Evolutionary conservation across 2,797 vertebrate species (phyloP), one percentile per base, ranked within the genome.

Genomic region (Notolepis coatsorum): DNA sequence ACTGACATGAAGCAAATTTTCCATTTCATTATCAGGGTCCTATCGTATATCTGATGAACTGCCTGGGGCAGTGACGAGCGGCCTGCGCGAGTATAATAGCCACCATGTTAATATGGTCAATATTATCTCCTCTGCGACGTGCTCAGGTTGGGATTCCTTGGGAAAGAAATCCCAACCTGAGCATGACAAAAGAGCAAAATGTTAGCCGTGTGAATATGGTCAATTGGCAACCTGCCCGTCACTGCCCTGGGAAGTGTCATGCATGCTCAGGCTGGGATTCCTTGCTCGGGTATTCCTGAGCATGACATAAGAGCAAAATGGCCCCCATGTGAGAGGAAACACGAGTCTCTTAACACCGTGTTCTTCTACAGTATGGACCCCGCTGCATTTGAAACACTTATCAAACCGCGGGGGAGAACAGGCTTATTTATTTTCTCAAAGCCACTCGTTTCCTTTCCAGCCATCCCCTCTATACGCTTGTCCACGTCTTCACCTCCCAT

Each of bases 401-500:
- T 30, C 7, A 28, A 3, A 55, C 61, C 33, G 35, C 35, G 15
- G 13, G 35, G 35, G 15, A 31, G 25, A 24, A 6, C 27, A 28
- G 39, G 30, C 5, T 50, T 1, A 5, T 48, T 73, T 60, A 50
- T 68, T 71, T 74, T 39, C 57, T 65, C 37, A 45, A 15, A 58
- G 37, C 42, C 12, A 33, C 27, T 43, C n/a, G 7, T 46, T 52
- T 52, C 50, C 60, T 39, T 18, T 41, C 10, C 4, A n/a, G 23
- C 43, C 10, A 23, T 58, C 20, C 25, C 8, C 55, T 25, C 7
- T 15, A 5, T 21, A 39, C 23, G 13, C 64, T 35, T 1, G 0
- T 58, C 27, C 53, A 66, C 50, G 68, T 55, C 52, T 52, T 53
- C 57, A 54, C 41, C 8, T 69, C 70, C 17, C 50, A 59, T 51